These are phyloP conservation scores for Barnardius zonarius DNA, from an alignment of 2,113 vertebrate genomes.

Conservation along the genomic window DNA sequence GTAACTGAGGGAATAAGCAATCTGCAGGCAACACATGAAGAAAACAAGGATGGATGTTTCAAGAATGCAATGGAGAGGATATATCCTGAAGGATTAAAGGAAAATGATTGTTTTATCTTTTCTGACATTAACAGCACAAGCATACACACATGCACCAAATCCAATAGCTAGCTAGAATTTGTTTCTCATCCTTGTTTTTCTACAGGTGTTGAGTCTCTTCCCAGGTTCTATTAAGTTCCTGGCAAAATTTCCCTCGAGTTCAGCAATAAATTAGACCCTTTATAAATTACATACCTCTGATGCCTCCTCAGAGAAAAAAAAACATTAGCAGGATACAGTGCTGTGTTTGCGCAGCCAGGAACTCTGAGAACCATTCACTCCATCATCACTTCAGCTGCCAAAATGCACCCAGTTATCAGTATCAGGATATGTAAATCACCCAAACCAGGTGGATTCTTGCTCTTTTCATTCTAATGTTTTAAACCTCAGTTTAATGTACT, in stretches of 20 bases:
- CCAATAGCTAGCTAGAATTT: background rate
- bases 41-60: background rate
- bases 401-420: background rate
- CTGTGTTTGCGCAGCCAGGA: background rate
- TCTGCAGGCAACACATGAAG: background rate
- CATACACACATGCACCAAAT: background rate
- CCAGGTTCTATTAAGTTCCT: background rate
- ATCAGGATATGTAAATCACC: background rate
- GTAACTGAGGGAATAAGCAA: background rate
- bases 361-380: background rate
- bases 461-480: background rate
- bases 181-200: background rate
- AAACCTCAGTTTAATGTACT: background rate
- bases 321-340: background rate
- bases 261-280: background rate
- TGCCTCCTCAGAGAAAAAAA: background rate
- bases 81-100: background rate
- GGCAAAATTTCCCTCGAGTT: slow-evolving; percentile 11
- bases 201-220: background rate
- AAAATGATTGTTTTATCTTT: background rate
- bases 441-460: background rate
- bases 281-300: background rate
- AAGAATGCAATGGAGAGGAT: background rate
- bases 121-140: background rate
- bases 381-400: background rate